Percentiles rank a stretch among this genome's conserved stretches.
Conservation (phyloP, 2,797 vertebrate genomes). For the Megalops cyprinoides region DNA sequence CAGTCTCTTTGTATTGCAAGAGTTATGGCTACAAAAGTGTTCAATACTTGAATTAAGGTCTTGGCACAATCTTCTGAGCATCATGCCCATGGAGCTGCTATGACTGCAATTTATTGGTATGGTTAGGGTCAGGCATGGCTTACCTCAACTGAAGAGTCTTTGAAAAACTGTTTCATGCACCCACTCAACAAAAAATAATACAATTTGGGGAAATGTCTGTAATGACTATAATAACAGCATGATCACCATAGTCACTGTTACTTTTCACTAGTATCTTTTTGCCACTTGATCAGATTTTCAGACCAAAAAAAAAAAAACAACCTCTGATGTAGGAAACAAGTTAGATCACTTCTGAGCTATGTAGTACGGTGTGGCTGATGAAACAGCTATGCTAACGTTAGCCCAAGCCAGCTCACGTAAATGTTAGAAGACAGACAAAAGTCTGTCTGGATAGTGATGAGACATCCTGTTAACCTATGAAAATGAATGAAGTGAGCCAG, state of each 20-base stretch:
- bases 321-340: not conserved
- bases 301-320: no score
- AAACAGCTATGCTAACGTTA: not conserved
- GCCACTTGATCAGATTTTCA: no score
- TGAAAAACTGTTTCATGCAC: not conserved
- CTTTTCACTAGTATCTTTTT: no score
- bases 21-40: constrained; percentile 5
- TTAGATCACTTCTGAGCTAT: not conserved
- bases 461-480: not conserved
- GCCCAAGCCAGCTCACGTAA: not conserved
- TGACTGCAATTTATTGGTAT: not conserved
- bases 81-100: not conserved
- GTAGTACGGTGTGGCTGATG: not conserved
- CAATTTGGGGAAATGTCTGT: not conserved
- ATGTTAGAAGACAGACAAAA: no score
- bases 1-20: constrained; percentile 1
- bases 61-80: constrained; percentile 1
- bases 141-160: not conserved
- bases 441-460: not conserved
- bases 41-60: constrained; percentile 18
- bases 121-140: not conserved
- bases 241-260: no score
- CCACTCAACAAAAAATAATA: no score
- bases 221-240: not conserved
- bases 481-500: not conserved